Evolutionary conservation across 1,140 invertebrate species (phyloP).

Genomic region (Tenebrio molitor): DNA sequence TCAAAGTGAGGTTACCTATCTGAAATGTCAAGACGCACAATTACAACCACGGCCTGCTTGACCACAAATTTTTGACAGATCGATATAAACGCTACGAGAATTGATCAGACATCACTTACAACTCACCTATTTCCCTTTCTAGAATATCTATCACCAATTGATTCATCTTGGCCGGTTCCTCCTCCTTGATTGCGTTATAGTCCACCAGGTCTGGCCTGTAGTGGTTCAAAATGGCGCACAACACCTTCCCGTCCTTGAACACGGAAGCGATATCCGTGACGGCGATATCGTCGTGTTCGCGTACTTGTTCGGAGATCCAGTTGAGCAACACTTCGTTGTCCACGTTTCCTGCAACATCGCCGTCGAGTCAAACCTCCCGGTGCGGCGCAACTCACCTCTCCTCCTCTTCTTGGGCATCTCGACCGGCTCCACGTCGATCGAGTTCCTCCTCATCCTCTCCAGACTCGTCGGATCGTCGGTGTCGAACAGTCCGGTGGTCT

Average conservation of each 20-base stretch:
- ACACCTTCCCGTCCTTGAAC: conserved; percentile 82
- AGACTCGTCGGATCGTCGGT: conserved; percentile 71
- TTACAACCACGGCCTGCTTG: too few species aligned
- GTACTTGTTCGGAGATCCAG: conserved; percentile 84
- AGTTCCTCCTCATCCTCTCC: conserved; percentile 65
- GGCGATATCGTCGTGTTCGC: conserved; percentile 74
- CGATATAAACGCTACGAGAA: too few species aligned
- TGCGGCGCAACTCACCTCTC: conserved; percentile 69
- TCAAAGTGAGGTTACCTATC: too few species aligned
- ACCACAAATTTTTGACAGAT: too few species aligned
- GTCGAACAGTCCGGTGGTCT: conserved; percentile 73
- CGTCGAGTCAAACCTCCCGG: too few species aligned
- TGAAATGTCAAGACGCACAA: too few species aligned
- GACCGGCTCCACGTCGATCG: conserved; percentile 60
- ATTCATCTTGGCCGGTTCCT: conserved; percentile 76
- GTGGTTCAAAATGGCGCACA: conserved; percentile 87
- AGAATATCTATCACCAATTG: conserved; percentile 87
- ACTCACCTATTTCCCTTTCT: conserved; percentile 74
- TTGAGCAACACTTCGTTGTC: conserved; percentile 80
- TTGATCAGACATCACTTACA: too few species aligned
- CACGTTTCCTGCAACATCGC: conserved; percentile 67
- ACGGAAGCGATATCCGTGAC: conserved; percentile 79
- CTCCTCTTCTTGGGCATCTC: conserved; percentile 76
- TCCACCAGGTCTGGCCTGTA: conserved; percentile 92
- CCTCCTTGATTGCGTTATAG: conserved; percentile 75